These are phyloP conservation scores for Ictalurus furcatus DNA, from an alignment of 2,113 vertebrate species.

Conservation along the genomic window DNA sequence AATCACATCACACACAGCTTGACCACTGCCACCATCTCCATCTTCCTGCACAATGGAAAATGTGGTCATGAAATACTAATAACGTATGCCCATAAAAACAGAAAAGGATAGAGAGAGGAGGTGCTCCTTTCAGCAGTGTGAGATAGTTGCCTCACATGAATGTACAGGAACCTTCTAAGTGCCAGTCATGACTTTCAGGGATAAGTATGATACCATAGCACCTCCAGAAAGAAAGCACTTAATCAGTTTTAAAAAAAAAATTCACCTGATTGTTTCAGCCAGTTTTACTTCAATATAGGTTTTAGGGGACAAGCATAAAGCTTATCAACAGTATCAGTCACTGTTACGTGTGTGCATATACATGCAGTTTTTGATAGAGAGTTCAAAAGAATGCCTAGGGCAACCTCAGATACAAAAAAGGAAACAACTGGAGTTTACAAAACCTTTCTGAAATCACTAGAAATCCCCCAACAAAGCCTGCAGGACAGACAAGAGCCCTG, in stretches of 20 bases:
- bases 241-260: background rate
- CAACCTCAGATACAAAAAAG: background rate
- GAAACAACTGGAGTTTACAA: background rate
- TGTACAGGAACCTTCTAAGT: background rate
- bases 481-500: background rate
- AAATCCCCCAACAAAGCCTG: background rate
- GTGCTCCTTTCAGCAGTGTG: slow-evolving; percentile 3
- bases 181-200: background rate
- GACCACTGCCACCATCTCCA: slow-evolving; percentile 6
- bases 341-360: background rate
- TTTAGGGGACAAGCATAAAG: slow-evolving; percentile 24
- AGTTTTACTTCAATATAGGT: background rate
- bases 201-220: background rate
- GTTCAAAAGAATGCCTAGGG: background rate
- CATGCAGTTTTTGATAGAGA: background rate
- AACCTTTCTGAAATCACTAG: background rate
- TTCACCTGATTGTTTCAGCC: background rate
- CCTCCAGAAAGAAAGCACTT: slow-evolving; percentile 20
- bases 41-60: slow-evolving; percentile 8
- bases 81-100: background rate
- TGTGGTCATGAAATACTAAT: background rate
- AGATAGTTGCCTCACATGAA: background rate
- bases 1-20: slow-evolving; percentile 20
- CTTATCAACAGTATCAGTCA: background rate
- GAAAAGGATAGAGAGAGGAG: background rate